phyloP scores from a whole-genome alignment of 2,797 vertebrate species.

The Enteromius treurensis region DNA sequence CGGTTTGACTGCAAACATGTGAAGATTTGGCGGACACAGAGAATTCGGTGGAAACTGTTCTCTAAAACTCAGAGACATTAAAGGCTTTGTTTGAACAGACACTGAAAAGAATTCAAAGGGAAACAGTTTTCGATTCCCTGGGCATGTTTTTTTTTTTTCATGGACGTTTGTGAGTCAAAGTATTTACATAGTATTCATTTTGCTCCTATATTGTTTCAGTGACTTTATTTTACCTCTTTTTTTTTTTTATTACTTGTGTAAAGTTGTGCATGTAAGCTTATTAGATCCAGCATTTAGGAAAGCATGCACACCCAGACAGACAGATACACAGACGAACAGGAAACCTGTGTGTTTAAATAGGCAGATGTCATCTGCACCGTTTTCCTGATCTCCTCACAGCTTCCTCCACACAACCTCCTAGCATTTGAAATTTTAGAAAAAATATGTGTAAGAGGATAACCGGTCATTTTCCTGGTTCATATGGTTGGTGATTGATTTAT shows the following conservation, averaged over 20 bases:
- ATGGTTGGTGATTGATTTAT: constrained; percentile 4
- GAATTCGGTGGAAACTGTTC: constrained; percentile 14
- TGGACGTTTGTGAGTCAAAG: neutral
- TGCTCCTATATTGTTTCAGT: neutral
- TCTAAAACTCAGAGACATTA: neutral
- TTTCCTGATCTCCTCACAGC: constrained; percentile 51
- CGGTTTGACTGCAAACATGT: constrained; percentile 45
- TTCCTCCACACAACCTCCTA: constrained; percentile 51
- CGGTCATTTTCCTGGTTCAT: constrained; percentile 45
- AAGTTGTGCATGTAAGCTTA: neutral
- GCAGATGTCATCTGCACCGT: constrained; percentile 56
- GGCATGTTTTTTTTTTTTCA: neutral
- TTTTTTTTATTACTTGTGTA: neutral
- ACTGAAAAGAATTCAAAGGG: constrained; percentile 1
- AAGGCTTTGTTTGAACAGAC: constrained; percentile 29
- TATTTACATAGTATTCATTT: constrained; percentile 21
- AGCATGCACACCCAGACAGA: neutral
- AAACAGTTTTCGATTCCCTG: neutral
- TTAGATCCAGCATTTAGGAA: neutral
- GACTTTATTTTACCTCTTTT: neutral
- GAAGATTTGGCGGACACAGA: constrained; percentile 12
- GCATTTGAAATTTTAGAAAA: constrained; percentile 22
- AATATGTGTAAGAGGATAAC: constrained; percentile 11
- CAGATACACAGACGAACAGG: constrained; percentile 45
- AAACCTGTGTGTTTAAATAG: constrained; percentile 42